These are phyloP conservation scores for Microctonus hyperodae DNA, from an alignment of 2,888 invertebrate species.

Conservation along the genomic window DNA sequence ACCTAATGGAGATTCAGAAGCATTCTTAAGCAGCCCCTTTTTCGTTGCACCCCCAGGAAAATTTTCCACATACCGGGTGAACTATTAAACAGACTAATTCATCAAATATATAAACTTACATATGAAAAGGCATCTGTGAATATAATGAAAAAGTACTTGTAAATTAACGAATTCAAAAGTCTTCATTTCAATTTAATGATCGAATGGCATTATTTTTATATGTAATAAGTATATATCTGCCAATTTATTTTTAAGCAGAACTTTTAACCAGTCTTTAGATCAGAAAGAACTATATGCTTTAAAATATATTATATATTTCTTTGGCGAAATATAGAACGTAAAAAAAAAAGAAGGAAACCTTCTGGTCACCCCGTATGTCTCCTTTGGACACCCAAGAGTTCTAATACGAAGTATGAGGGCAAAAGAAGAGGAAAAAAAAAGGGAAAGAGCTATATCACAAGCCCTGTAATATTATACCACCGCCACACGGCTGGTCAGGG, in stretches of 20 bases:
- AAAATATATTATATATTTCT: too few relatives aligned
- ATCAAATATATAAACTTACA: too few relatives aligned
- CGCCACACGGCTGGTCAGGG: conserved; percentile 48
- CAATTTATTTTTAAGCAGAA: too few relatives aligned
- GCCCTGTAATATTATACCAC: conserved; percentile 59
- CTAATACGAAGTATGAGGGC: conserved; percentile 19
- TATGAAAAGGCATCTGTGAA: too few relatives aligned
- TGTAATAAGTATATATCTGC: too few relatives aligned
- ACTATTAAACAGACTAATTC: neutral
- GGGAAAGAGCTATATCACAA: neutral
- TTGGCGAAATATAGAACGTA: too few relatives aligned
- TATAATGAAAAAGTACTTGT: too few relatives aligned
- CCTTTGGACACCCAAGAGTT: conserved; percentile 36
- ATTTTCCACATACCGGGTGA: neutral
- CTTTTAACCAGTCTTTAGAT: too few relatives aligned
- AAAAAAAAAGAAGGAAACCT: conserved; percentile 41
- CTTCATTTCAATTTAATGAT: too few relatives aligned
- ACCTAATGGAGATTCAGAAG: conserved; percentile 27
- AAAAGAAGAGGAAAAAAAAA: neutral
- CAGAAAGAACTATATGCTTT: too few relatives aligned
- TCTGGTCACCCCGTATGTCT: conserved; percentile 48
- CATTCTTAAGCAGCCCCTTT: conserved; percentile 6
- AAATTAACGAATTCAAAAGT: too few relatives aligned
- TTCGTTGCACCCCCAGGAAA: neutral
- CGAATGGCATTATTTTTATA: too few relatives aligned